Evolutionary conservation across 2,113 vertebrate genomes (phyloP).

Genomic region (Fukomys damarensis): DNA sequence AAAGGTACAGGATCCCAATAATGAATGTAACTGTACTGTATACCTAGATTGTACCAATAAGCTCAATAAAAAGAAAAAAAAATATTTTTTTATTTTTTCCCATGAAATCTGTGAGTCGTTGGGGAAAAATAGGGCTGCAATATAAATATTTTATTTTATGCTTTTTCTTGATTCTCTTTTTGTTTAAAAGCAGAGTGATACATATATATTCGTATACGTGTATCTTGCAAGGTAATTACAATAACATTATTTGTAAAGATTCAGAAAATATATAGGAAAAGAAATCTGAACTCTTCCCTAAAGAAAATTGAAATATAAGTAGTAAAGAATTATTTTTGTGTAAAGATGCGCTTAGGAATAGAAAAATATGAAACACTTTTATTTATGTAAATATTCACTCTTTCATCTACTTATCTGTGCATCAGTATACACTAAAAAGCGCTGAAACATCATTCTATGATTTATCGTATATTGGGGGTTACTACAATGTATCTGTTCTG

Average conservation of each 20-base stretch:
- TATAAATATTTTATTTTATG: not conserved
- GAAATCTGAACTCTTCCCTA: not conserved
- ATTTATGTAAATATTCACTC: not conserved
- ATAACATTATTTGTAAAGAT: not conserved
- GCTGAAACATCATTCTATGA: not conserved
- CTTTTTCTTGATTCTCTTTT: constrained; percentile 28
- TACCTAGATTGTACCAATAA: too few relatives aligned
- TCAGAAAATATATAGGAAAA: not conserved
- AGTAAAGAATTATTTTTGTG: constrained; percentile 26
- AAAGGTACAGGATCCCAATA: too few relatives aligned
- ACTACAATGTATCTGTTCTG: not conserved
- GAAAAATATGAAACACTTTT: not conserved
- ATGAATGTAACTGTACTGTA: too few relatives aligned
- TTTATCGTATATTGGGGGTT: not conserved
- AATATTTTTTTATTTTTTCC: not conserved
- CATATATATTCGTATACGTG: not conserved
- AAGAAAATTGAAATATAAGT: constrained; percentile 2
- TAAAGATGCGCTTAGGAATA: not conserved
- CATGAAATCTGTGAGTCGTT: not conserved
- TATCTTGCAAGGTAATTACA: not conserved
- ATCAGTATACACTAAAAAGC: not conserved
- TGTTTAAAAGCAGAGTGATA: not conserved
- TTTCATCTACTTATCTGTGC: not conserved
- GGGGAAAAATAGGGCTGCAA: not conserved
- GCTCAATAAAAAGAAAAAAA: too few relatives aligned